Evolutionary conservation across 2,113 vertebrate species (phyloP).

Genomic region (Zeus faber): DNA sequence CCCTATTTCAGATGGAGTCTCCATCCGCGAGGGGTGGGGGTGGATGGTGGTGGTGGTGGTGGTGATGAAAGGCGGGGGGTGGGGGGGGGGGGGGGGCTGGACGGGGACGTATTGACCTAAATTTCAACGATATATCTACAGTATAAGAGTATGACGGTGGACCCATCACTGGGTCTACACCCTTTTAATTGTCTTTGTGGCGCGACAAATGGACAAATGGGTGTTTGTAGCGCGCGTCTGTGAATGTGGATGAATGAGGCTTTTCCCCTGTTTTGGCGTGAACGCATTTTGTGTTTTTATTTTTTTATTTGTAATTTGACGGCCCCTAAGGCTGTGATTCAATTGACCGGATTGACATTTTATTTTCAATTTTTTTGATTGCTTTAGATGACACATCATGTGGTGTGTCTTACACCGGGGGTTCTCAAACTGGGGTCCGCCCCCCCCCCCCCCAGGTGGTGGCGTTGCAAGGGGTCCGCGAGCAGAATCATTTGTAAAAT

Average conservation of each 20-base stretch:
- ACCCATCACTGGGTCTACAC: slow-evolving; percentile 22
- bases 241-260: not conserved
- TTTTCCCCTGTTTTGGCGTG: too few species aligned
- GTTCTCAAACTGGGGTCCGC: too few species aligned
- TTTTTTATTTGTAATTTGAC: too few species aligned
- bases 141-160: slow-evolving; percentile 23
- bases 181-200: slow-evolving; percentile 45
- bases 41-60: slow-evolving; percentile 13
- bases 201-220: slow-evolving; percentile 5
- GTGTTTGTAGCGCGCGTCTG: not conserved
- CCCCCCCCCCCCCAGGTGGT: too few species aligned
- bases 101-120: slow-evolving; percentile 48
- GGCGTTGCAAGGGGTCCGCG: too few species aligned
- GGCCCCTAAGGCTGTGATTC: too few species aligned
- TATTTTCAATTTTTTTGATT: too few species aligned
- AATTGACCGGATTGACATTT: too few species aligned
- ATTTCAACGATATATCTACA: slow-evolving; percentile 40
- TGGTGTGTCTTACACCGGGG: too few species aligned
- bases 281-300: too few species aligned
- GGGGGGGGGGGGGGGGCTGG: slow-evolving; percentile 1
- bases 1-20: slow-evolving; percentile 24
- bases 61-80: not conserved
- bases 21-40: slow-evolving; percentile 32
- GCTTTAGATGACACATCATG: too few species aligned
- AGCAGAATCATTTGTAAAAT: too few species aligned